Percentiles rank a stretch among this genome's conserved stretches.
Evolutionary conservation across 2,113 vertebrate genomes (phyloP).

Genomic region (Hemiscyllium ocellatum): DNA sequence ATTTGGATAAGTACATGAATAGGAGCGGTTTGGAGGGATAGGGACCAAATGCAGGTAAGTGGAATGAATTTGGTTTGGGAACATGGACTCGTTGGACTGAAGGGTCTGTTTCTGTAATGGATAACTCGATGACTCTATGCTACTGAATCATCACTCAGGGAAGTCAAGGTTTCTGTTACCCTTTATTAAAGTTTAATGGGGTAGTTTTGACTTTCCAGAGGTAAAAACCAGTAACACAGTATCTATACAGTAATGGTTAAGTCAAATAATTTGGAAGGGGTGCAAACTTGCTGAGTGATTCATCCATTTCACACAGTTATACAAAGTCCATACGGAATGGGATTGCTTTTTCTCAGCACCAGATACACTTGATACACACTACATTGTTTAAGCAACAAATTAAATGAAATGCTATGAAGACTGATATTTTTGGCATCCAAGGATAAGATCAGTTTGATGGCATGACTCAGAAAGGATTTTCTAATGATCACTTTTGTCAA

Average conservation of each 20-base stretch:
- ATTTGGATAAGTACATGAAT: too few species aligned
- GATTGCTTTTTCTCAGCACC: background rate
- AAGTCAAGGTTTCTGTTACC: background rate
- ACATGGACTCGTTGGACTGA: too few species aligned
- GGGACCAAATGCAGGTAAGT: too few species aligned
- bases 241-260: background rate
- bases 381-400: background rate
- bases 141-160: background rate
- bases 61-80: too few species aligned
- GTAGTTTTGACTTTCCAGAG: background rate
- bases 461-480: background rate
- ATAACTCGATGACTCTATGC: background rate
- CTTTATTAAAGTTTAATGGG: background rate
- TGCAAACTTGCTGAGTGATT: background rate
- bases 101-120: too few species aligned
- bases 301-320: background rate
- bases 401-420: background rate
- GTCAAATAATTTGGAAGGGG: background rate
- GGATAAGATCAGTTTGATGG: background rate
- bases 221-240: too few species aligned
- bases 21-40: too few species aligned
- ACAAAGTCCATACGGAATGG: background rate
- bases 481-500: background rate
- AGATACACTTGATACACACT: background rate
- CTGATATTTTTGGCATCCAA: background rate